A percentile compares a stretch with the other conserved stretches of the same genome.
Conservation (phyloP, 2,113 vertebrate species). For the Osmerus mordax region DNA sequence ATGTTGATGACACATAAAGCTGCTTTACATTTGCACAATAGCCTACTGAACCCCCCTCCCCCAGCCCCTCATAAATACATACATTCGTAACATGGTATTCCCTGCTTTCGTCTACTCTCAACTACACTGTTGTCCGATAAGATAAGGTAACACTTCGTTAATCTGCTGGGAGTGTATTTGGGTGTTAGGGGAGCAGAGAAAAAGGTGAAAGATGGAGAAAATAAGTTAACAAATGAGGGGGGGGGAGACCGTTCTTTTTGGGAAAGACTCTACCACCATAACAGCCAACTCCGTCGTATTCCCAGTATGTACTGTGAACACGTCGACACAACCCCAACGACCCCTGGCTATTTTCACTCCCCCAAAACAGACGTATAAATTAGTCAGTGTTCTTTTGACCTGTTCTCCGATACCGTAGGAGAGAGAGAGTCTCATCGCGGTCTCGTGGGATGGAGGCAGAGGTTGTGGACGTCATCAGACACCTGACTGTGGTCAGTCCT, state of each 20-base stretch:
- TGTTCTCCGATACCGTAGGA: constrained; percentile 45
- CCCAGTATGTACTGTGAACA: constrained; percentile 19
- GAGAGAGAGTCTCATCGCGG: constrained; percentile 9
- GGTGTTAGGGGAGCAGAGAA: no score
- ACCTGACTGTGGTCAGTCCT: constrained; percentile 13
- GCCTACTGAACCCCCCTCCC: no score
- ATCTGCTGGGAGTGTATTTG: no score
- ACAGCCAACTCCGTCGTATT: constrained; percentile 19
- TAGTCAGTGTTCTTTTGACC: constrained; percentile 50
- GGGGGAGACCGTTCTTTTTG: constrained; percentile 20
- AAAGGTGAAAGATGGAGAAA: no score
- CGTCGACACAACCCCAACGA: constrained; percentile 55
- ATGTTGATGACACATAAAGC: no score
- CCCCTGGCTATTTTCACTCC: constrained; percentile 24
- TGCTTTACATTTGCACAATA: no score
- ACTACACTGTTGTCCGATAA: no score
- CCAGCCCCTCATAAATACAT: no score
- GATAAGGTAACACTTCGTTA: no score
- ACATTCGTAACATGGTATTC: no score
- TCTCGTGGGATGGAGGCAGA: constrained; percentile 25
- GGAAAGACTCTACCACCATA: constrained; percentile 12
- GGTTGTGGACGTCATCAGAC: constrained; percentile 50
- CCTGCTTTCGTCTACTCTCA: no score
- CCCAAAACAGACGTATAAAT: constrained; percentile 50
- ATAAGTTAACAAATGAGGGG: background rate